Evolutionary conservation across 2,113 vertebrate species (phyloP), one percentile per base, ranked within the genome.

Genomic region (Pteruthius melanotis): DNA sequence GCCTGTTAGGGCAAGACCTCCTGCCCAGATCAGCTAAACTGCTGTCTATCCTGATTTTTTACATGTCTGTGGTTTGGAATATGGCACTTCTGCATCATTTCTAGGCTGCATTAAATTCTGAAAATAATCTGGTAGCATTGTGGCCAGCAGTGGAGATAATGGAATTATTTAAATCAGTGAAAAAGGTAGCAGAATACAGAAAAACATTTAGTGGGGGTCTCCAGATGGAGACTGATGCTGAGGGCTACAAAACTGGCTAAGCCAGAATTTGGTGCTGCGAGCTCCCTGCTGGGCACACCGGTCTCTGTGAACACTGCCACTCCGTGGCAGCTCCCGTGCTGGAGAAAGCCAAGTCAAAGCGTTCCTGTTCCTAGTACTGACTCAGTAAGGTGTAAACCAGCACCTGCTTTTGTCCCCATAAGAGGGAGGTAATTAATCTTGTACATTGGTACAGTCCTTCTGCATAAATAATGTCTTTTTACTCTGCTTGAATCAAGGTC

Each of bases 1-100:
- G 90, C 61, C 79, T 94, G 65, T 82, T 71, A 95, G 96, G 90
- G 94, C 87, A 74, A 68, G 93, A 91, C 94, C 89, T 87, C 90
- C 90, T 90, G 71, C 79, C 69, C 57, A 27, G 88, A 82, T 96
- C 85, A 88, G 89, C 82, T 95, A 76, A 75, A 85, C 78, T 76
- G 72, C 86, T 45, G 86, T 91, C 88, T 75, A 12, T 83, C 81
- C 72, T 15, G 1, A 45, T 95, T 82, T 87, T 92, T 78, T 33
- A 84, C 83, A 20, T 71, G 54, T 68, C 52, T 76, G 26, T 83
- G 64, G 20, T 84, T 90, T 59, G 40, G 70, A 53, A 60, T 57
- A 13, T 78, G 86, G 66, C 83, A 37, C 65, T 86, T 63, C 39
- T 47, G 49, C 81, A 37, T 71, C 16, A 7, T 83, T 94, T 70